These are phyloP conservation scores for Urechis unicinctus DNA, from an alignment of 2,888 invertebrate genomes.

Conservation along the genomic window DNA sequence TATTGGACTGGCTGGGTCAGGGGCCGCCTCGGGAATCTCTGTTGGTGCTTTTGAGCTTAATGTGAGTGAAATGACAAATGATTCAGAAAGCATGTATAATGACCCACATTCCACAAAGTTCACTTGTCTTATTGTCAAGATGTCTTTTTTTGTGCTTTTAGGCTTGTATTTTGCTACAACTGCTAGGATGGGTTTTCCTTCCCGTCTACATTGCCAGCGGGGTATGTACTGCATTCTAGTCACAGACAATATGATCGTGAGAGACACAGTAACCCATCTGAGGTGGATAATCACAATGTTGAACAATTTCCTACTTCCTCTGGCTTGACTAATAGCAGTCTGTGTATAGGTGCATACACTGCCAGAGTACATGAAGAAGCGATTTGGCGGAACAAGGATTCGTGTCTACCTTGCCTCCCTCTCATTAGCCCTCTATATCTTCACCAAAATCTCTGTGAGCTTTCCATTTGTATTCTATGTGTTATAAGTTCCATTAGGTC, in stretches of 20 bases:
- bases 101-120: not conserved
- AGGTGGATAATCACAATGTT: too few relatives aligned
- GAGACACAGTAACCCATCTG: too few relatives aligned
- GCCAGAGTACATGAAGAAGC: slow-evolving; percentile 55
- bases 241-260: not conserved
- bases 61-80: slow-evolving; percentile 29
- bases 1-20: slow-evolving; percentile 54
- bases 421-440: slow-evolving; percentile 54
- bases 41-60: slow-evolving; percentile 55
- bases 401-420: slow-evolving; percentile 54
- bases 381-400: slow-evolving; percentile 55
- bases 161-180: slow-evolving; percentile 53
- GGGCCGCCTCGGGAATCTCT: slow-evolving; percentile 53
- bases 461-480: too few relatives aligned
- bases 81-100: not conserved
- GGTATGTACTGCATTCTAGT: slow-evolving; percentile 24
- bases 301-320: too few relatives aligned
- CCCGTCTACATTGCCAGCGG: slow-evolving; percentile 51
- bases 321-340: too few relatives aligned
- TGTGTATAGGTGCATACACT: slow-evolving; percentile 49
- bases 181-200: slow-evolving; percentile 53
- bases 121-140: slow-evolving; percentile 1
- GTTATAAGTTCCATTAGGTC: too few relatives aligned
- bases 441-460: slow-evolving; percentile 56
- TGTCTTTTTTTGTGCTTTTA: slow-evolving; percentile 21